These are phyloP conservation scores for Plusia festucae DNA, from an alignment of 2,888 invertebrate species.

Conservation along the genomic window DNA sequence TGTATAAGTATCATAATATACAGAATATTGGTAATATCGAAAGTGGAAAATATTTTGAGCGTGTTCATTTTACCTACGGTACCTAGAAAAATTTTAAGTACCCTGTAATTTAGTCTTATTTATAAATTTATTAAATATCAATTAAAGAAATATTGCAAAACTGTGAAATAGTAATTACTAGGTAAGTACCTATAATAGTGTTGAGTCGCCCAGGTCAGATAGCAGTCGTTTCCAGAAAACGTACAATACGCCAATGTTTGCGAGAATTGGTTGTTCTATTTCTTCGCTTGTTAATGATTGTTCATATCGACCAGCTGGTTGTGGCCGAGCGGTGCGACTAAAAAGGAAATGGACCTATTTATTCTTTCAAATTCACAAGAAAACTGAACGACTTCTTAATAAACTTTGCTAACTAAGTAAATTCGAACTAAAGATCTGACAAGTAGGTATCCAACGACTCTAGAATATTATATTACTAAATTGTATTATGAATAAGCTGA, in stretches of 20 bases:
- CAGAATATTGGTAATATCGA: slow-evolving; percentile 7
- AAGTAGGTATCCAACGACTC: not conserved
- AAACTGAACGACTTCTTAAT: not conserved
- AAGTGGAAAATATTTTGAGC: slow-evolving; percentile 11
- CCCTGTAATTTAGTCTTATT: too few species aligned
- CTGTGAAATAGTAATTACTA: too few species aligned
- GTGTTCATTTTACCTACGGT: too few species aligned
- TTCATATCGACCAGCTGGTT: slow-evolving; percentile 4
- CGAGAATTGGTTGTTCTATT: slow-evolving; percentile 7
- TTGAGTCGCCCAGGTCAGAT: not conserved
- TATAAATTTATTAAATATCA: too few species aligned
- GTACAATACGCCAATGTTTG: slow-evolving; percentile 7
- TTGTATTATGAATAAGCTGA: slow-evolving; percentile 27
- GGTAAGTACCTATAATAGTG: not conserved
- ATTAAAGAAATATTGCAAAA: too few species aligned
- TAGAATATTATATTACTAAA: not conserved
- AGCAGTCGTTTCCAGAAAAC: not conserved
- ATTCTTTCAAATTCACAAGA: not conserved
- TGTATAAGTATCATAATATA: slow-evolving; percentile 7
- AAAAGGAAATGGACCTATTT: slow-evolving; percentile 8
- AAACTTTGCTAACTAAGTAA: slow-evolving; percentile 4
- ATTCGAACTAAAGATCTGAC: not conserved
- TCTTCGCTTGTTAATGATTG: slow-evolving; percentile 9
- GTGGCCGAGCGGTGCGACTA: slow-evolving; percentile 7
- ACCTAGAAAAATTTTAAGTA: too few species aligned